Conservation (phyloP, 2,797 vertebrate genomes). For the Coregonus ussuriensis region DNA sequence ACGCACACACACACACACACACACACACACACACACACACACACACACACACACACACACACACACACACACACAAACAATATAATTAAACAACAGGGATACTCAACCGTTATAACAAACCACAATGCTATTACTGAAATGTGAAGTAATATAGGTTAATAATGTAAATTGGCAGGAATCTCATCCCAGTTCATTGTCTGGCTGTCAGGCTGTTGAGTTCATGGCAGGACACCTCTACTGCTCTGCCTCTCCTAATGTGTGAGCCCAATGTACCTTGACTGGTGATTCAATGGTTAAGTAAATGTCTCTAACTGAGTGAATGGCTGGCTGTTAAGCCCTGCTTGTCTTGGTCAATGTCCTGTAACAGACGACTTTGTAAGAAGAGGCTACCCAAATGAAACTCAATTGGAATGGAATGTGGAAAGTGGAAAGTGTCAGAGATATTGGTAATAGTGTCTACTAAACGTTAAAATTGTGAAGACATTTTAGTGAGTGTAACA, state of each 20-base stretch:
- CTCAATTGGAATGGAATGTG: background rate
- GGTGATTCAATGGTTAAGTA: slow-evolving; percentile 61
- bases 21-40: slow-evolving; percentile 6
- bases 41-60: slow-evolving; percentile 24
- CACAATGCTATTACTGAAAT: slow-evolving; percentile 9
- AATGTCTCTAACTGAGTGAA: slow-evolving; percentile 59
- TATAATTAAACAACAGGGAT: slow-evolving; percentile 1
- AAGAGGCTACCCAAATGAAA: background rate
- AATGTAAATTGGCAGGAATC: slow-evolving; percentile 7
- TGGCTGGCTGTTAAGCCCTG: slow-evolving; percentile 58
- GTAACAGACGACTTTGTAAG: slow-evolving; percentile 47
- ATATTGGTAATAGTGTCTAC: background rate
- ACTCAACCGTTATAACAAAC: slow-evolving; percentile 15
- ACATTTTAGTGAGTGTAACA: background rate
- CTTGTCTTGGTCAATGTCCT: slow-evolving; percentile 46
- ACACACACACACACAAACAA: slow-evolving; percentile 27
- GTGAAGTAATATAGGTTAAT: slow-evolving; percentile 12
- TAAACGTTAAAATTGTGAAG: background rate
- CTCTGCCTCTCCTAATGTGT: slow-evolving; percentile 45
- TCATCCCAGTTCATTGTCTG: slow-evolving; percentile 17
- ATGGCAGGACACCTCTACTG: slow-evolving; percentile 30
- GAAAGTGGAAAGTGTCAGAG: background rate
- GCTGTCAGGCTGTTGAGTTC: slow-evolving; percentile 32
- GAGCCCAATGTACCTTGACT: slow-evolving; percentile 65
- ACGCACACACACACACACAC: slow-evolving; percentile 27